Evolutionary conservation across 2,888 invertebrate genomes (phyloP), one percentile per base, ranked within the genome.

Genomic region (Agonopterix alstromeriana): DNA sequence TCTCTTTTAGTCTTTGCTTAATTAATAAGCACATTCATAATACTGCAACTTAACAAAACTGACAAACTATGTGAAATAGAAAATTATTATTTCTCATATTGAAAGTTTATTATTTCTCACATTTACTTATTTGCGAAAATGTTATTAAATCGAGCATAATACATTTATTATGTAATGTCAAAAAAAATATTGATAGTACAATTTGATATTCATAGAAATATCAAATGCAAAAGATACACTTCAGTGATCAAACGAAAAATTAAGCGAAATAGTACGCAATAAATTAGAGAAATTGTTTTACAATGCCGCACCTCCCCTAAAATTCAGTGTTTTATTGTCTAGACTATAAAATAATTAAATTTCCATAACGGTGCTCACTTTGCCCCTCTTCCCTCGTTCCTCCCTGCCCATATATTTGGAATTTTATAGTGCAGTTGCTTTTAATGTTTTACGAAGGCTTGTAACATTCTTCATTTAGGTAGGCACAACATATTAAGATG

Each of bases 271-370:
- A 46, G 49, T 58, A 54, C 48, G 58, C 61, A 55, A 71, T 71
- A 68, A 68, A 69, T 73, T 66, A 67, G 55, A 52, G 55, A 54
- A 60, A 58, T 59, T 54, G 60, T 54, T 57, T 60, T 54, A 55
- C 53, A 58, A 58, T 52, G 49, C 58, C 60, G 56, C 59, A 57
- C 60, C 64, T 61, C 65, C 65, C 65, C 63, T 54, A 52, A 58
- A 66, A 62, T 59, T 61, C 58, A 55, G 57, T 64, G 66, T 71
- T 72, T 73, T 73, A 73, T 71, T 70, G 69, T 71, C 65, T 61
- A 61, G 63, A 65, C 68, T 67, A 69, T 77, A 73, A 76, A 77
- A 73, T 78, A 77, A 78, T 78, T 77, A 78, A 77, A 77, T 78
- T 77, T 74, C 73, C 77, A 75, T 78, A 78, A 69, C 69, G 66